Evolutionary conservation across 2,113 vertebrate species (phyloP).

Genomic region (Hyla sarda): DNA sequence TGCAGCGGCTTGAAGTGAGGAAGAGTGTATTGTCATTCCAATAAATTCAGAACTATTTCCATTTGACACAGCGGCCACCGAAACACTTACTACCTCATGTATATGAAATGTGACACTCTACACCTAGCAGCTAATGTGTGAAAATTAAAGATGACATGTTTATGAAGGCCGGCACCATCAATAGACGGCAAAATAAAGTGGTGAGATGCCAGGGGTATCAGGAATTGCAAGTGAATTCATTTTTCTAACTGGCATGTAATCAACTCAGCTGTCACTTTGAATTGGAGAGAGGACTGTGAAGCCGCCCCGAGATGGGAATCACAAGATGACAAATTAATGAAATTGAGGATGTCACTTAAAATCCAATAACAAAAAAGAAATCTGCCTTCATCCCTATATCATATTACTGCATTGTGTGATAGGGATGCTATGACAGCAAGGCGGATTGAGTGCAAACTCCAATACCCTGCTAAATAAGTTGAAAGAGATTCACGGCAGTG

Average conservation of each 20-base stretch:
- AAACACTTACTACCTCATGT: constrained; percentile 67
- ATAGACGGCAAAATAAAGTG: constrained; percentile 70
- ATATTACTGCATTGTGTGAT: constrained; percentile 74
- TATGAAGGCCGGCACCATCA: constrained; percentile 77
- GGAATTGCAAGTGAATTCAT: constrained; percentile 74
- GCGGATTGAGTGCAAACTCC: constrained; percentile 69
- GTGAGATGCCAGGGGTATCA: constrained; percentile 70
- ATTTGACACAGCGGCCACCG: constrained; percentile 62
- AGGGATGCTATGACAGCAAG: constrained; percentile 68
- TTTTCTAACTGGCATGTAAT: constrained; percentile 82
- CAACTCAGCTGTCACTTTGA: constrained; percentile 76
- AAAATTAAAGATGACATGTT: constrained; percentile 76
- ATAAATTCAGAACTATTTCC: constrained; percentile 39
- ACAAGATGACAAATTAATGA: constrained; percentile 77
- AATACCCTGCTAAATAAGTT: constrained; percentile 71
- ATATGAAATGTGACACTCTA: constrained; percentile 70
- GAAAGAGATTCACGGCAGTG: constrained; percentile 60
- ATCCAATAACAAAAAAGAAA: constrained; percentile 77
- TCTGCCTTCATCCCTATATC: constrained; percentile 74
- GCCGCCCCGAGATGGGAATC: constrained; percentile 77
- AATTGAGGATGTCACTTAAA: constrained; percentile 76
- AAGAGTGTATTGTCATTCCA: constrained; percentile 6
- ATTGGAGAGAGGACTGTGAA: constrained; percentile 75
- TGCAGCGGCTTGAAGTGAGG: background rate
- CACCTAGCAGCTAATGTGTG: constrained; percentile 71